These are phyloP conservation scores for Encarsia formosa DNA, from an alignment of 2,888 invertebrate species.

Conservation along the genomic window DNA sequence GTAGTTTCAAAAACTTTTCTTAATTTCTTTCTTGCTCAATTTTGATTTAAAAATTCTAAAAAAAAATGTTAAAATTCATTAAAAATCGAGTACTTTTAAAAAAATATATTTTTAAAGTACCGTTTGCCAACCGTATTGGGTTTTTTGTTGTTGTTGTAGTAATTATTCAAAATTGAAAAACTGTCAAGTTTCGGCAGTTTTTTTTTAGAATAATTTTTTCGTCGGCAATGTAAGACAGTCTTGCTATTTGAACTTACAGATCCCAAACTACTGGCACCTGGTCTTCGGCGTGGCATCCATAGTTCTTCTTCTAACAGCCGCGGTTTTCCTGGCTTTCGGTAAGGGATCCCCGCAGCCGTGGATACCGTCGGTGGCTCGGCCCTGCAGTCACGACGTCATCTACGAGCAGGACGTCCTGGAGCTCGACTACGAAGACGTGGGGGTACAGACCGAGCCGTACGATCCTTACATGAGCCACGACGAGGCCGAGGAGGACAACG, in stretches of 20 bases:
- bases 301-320: constrained; percentile 56
- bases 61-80: no score
- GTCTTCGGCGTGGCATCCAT: constrained; percentile 60
- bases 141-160: no score
- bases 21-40: no score
- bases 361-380: constrained; percentile 51
- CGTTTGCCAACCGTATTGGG: no score
- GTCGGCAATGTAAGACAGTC: not conserved
- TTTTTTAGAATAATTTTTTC: not conserved
- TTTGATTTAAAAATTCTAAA: no score
- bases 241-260: no score
- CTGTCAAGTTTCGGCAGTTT: no score
- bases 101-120: no score
- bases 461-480: constrained; percentile 40
- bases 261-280: constrained; percentile 58
- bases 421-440: constrained; percentile 49
- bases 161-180: no score
- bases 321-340: constrained; percentile 57
- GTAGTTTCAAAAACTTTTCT: no score
- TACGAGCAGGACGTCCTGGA: constrained; percentile 48
- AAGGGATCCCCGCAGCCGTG: constrained; percentile 60
- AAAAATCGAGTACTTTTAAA: no score
- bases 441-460: constrained; percentile 48
- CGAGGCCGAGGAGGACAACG: constrained; percentile 32
- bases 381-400: constrained; percentile 48